These are phyloP conservation scores for Octodon degus DNA, from an alignment of 2,113 vertebrate genomes.

Conservation along the genomic window DNA sequence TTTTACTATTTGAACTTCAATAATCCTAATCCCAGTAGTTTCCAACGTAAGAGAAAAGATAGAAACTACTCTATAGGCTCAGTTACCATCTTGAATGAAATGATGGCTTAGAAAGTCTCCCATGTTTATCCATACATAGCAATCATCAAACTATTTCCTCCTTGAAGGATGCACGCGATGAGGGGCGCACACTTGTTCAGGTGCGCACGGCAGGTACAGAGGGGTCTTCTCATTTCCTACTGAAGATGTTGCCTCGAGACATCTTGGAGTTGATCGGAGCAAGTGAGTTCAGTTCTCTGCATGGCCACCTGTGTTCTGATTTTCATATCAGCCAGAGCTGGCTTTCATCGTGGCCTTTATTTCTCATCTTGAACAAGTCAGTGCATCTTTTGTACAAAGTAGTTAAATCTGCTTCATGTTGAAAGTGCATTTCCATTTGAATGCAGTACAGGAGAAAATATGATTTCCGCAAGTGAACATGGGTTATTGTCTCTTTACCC, in stretches of 20 bases:
- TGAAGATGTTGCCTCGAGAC: fast-evolving
- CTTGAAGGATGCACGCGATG: neutral
- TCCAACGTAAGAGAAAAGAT: neutral
- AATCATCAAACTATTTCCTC: neutral
- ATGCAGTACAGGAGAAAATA: neutral
- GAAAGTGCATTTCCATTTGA: neutral
- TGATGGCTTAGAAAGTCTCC: fast-evolving
- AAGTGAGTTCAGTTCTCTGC: too few relatives aligned
- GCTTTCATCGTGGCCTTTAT: fast-evolving
- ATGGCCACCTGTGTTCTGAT: fast-evolving
- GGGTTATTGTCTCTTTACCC: too few relatives aligned
- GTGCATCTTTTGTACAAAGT: neutral
- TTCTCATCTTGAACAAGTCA: neutral
- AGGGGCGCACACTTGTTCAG: neutral
- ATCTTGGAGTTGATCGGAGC: neutral
- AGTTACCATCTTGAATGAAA: neutral
- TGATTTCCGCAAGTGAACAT: fast-evolving
- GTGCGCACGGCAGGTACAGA: neutral
- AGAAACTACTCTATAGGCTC: fast-evolving
- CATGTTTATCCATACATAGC: too few relatives aligned
- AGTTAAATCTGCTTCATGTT: neutral
- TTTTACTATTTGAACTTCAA: fast-evolving
- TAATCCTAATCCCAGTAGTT: fast-evolving
- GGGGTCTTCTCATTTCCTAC: fast-evolving
- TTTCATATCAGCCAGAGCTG: fast-evolving